Evolutionary conservation across 2,113 vertebrate genomes (phyloP).

Genomic region (Hipposideros armiger): DNA sequence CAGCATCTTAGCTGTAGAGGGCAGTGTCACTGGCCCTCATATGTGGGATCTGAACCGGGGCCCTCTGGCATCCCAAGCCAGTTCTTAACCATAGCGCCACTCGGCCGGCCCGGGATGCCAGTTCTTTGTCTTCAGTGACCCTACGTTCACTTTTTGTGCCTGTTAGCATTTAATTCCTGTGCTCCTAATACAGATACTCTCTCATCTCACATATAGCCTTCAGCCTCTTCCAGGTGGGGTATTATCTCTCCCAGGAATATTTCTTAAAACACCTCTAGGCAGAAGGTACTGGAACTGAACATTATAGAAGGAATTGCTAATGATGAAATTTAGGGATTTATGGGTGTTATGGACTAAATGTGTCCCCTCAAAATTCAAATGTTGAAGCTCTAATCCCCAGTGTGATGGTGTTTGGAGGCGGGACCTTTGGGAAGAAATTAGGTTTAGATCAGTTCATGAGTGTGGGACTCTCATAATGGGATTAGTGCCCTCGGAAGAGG

Average conservation of each 20-base stretch:
- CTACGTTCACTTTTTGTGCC: neutral
- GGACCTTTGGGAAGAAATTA: neutral
- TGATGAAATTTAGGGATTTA: neutral
- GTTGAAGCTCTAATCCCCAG: neutral
- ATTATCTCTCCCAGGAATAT: neutral
- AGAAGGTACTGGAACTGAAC: neutral
- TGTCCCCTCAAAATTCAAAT: neutral
- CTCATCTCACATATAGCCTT: neutral
- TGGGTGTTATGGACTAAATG: neutral
- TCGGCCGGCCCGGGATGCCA: neutral
- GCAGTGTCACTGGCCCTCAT: no score
- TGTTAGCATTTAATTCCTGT: neutral
- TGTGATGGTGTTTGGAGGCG: neutral
- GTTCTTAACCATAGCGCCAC: no score
- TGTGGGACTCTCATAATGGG: neutral
- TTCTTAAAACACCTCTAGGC: neutral
- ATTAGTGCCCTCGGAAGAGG: neutral
- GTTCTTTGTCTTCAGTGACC: neutral
- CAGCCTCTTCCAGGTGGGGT: neutral
- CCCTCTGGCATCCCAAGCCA: no score
- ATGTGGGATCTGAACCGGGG: no score
- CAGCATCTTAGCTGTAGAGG: no score
- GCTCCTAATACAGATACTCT: neutral
- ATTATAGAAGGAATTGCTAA: neutral
- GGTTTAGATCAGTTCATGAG: neutral